Percentiles rank a stretch among this genome's conserved stretches.
phyloP scores from a whole-genome alignment of 2,113 vertebrate genomes.

The Eclectus roratus region DNA sequence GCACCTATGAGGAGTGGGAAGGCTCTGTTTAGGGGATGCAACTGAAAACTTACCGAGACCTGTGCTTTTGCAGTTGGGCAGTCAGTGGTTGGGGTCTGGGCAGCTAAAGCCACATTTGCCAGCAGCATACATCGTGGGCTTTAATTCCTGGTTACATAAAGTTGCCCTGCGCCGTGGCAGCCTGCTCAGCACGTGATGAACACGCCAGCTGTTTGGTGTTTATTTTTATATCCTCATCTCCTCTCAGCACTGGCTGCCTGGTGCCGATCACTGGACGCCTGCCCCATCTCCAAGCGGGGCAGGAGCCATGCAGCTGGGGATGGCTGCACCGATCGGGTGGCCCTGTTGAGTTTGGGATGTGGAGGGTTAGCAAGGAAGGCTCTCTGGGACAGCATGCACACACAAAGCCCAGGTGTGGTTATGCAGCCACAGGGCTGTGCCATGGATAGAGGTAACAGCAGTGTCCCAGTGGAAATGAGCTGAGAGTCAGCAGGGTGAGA shows the following conservation, averaged over 20 bases:
- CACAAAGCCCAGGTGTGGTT: neutral
- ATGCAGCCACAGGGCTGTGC: accelerated
- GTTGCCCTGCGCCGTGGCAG: neutral
- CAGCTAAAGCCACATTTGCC: neutral
- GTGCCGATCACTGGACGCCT: neutral
- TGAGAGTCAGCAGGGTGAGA: neutral
- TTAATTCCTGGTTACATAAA: neutral
- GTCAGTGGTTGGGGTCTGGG: neutral
- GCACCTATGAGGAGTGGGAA: neutral
- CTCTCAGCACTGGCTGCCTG: accelerated
- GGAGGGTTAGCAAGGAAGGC: neutral
- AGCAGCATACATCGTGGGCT: accelerated
- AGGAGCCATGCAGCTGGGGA: accelerated
- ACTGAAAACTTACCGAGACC: neutral
- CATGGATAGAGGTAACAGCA: neutral
- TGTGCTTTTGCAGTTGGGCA: neutral
- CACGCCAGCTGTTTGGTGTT: constrained; percentile 9
- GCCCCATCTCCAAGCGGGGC: neutral
- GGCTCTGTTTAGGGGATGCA: neutral
- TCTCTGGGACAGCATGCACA: neutral
- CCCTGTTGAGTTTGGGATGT: too few species aligned
- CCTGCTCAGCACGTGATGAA: neutral
- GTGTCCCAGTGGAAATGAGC: neutral
- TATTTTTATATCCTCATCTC: constrained; percentile 20
- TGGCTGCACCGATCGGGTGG: accelerated